Base-by-base conservation (phyloP, 2,888 invertebrate species). In the Polietes domitor region DNA sequence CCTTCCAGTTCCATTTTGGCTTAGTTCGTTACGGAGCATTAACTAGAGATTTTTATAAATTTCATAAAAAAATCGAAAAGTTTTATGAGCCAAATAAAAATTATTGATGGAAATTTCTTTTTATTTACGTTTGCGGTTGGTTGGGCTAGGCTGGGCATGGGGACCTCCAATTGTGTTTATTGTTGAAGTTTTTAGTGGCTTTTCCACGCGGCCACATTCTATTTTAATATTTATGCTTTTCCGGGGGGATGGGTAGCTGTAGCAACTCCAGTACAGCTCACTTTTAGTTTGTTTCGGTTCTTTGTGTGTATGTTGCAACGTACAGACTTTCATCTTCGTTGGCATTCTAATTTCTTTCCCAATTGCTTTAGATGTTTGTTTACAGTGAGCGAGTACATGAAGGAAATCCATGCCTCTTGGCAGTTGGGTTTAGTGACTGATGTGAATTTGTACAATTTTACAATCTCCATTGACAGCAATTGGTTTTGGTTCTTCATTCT, bases 381-480 rank as follows among this genome's bases (percentile, higher is more conserved):
- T 17, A 17, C 19, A n/a, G 6, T 50, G 4, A 37, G 12, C 12
- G 4, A 9, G 9, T 9, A n/a, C n/a, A n/a, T n/a, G n/a, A n/a
- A n/a, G n/a, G n/a, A n/a, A n/a, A n/a, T n/a, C n/a, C n/a, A n/a
- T 37, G 37, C 37, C 37, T 37, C 37, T 37, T 37, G 37, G 37
- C 37, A 37, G 12, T 37, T 37, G 37, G 10, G 1, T 37, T 3
- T 37, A 37, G n/a, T n/a, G n/a, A n/a, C n/a, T n/a, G n/a, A 37
- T 37, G 37, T 37, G 37, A 37, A 37, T 7, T 37, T 37, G 7
- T 37, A 37, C 37, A 5, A n/a, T 43, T 43, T 43, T 12, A 43
- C 43, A 50, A 50, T 17, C n/a, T 50, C 50, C 50, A 12, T n/a
- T 50, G 50, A 12, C n/a, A 19, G n/a, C 73, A 77, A 77, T 82